These are phyloP conservation scores for Chaetura pelagica DNA, from an alignment of 2,113 vertebrate genomes.

Conservation along the genomic window DNA sequence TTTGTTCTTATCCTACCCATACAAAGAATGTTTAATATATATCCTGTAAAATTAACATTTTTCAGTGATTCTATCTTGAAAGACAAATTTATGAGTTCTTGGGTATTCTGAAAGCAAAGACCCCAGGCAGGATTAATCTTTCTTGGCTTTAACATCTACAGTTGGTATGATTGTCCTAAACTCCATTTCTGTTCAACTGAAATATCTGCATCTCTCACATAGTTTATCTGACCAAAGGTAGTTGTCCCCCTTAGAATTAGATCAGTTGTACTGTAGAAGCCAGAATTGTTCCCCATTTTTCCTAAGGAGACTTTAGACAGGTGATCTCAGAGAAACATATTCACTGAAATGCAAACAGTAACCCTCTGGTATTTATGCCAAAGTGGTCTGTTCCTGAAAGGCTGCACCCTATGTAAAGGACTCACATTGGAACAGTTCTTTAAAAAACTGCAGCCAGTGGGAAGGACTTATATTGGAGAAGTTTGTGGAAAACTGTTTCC, in stretches of 20 bases:
- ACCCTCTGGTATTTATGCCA: background rate
- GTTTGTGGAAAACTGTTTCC: background rate
- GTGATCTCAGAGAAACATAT: background rate
- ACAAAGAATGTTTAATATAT: background rate
- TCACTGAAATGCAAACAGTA: background rate
- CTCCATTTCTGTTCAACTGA: background rate
- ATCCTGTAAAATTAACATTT: background rate
- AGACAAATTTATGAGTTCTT: background rate
- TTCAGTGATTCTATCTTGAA: background rate
- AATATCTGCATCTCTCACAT: background rate
- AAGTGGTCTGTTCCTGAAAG: fast-evolving
- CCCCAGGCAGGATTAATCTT: background rate
- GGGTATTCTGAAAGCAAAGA: background rate
- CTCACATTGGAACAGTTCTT: background rate
- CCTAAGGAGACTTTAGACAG: background rate
- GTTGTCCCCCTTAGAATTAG: background rate
- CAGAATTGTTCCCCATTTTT: background rate
- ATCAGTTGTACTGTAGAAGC: background rate
- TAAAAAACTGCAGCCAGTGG: background rate
- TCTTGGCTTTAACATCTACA: background rate
- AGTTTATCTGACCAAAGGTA: background rate
- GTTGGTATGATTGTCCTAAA: background rate
- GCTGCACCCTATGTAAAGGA: fast-evolving
- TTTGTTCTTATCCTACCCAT: background rate
- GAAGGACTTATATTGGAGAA: background rate